Percentiles rank a stretch among this genome's conserved stretches.
Evolutionary conservation across 2,797 vertebrate genomes (phyloP).

Genomic region (Rhabdophis nuchalis): DNA sequence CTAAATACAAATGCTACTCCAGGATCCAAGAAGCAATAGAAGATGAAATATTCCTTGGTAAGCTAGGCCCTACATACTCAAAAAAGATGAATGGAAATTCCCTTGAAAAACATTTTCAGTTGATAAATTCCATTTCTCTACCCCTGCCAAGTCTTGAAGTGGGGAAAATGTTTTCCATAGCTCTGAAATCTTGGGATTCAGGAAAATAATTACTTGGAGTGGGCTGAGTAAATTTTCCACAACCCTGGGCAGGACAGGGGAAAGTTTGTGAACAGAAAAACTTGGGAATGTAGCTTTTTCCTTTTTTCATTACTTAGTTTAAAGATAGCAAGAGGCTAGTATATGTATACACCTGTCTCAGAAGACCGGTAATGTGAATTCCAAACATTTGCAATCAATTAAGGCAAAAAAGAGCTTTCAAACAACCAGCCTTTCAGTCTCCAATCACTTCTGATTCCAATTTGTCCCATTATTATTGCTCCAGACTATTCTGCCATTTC

Average conservation of each 20-base stretch:
- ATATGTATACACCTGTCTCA: neutral
- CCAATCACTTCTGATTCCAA: neutral
- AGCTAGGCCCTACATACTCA: conserved; percentile 36
- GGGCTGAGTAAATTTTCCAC: conserved; percentile 61
- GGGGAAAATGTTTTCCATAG: conserved; percentile 74
- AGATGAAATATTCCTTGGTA: conserved; percentile 58
- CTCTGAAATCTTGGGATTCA: conserved; percentile 44
- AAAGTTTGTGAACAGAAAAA: conserved; percentile 1
- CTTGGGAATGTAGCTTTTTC: neutral
- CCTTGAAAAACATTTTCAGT: conserved; percentile 71
- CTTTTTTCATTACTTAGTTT: neutral
- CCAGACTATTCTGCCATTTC: neutral
- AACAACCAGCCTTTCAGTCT: neutral
- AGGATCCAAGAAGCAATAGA: conserved; percentile 54
- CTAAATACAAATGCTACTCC: conserved; percentile 45
- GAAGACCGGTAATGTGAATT: neutral
- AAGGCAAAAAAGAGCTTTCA: neutral
- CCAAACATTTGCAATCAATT: neutral
- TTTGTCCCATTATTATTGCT: neutral
- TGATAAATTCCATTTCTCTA: conserved; percentile 76
- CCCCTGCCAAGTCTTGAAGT: conserved; percentile 70
- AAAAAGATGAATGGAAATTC: conserved; percentile 38
- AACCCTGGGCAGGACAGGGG: conserved; percentile 40
- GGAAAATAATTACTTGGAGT: conserved; percentile 60
- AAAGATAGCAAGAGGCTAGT: neutral